Evolutionary conservation across 2,888 invertebrate species (phyloP).

Genomic region (Mactromeris polynyma): DNA sequence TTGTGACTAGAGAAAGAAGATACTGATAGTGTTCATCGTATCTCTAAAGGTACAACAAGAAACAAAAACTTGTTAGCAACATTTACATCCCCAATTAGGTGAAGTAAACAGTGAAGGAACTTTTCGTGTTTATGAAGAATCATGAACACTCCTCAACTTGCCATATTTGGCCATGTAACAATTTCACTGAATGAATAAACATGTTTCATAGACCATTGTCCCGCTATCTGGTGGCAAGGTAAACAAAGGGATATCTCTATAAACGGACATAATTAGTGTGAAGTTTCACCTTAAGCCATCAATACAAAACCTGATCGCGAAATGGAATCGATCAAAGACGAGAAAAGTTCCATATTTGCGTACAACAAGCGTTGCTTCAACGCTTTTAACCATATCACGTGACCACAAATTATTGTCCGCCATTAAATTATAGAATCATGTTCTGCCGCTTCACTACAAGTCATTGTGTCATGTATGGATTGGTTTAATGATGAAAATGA

Average conservation of each 20-base stretch:
- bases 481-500: neutral
- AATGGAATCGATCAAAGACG: neutral
- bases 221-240: neutral
- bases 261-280: slow-evolving; percentile 6
- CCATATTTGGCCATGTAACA: neutral
- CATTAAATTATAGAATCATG: neutral
- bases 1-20: too few species aligned
- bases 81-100: too few species aligned
- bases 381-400: neutral
- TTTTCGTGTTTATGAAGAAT: neutral
- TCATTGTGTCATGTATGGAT: neutral
- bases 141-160: neutral
- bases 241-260: neutral
- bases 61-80: too few species aligned
- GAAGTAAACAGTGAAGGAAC: too few species aligned
- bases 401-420: neutral
- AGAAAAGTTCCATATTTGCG: neutral
- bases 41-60: too few species aligned
- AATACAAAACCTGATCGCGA: neutral
- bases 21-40: too few species aligned
- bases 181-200: neutral
- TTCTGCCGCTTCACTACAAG: neutral
- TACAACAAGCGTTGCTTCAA: neutral
- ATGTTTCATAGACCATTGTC: neutral
- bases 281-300: slow-evolving; percentile 8